Evolutionary conservation across 1,140 invertebrate species (phyloP).

Genomic region (Ptiloglossa arizonensis): DNA sequence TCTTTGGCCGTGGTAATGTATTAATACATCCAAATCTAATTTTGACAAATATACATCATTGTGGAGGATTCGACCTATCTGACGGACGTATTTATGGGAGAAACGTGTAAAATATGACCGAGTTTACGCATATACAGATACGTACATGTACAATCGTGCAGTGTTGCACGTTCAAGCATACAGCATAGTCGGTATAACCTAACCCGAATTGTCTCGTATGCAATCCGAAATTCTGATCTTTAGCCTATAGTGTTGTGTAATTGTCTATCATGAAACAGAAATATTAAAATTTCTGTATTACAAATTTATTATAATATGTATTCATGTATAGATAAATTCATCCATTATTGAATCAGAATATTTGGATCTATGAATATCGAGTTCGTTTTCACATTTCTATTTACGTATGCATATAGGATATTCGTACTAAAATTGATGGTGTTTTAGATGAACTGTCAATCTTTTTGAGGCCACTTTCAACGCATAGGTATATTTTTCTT

Average conservation of each 20-base stretch:
- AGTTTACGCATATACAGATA: neutral
- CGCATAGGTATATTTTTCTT: too few species aligned
- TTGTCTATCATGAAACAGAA: conserved; percentile 1
- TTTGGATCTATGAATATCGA: too few species aligned
- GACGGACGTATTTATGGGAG: conserved; percentile 18
- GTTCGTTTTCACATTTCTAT: too few species aligned
- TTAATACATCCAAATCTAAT: conserved; percentile 26
- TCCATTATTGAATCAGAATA: too few species aligned
- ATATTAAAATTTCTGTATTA: too few species aligned
- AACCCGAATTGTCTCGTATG: neutral
- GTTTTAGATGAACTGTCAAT: too few species aligned
- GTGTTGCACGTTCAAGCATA: neutral
- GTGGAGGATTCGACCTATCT: conserved; percentile 24
- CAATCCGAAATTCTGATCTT: conserved; percentile 13
- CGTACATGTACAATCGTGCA: neutral
- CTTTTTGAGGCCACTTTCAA: too few species aligned
- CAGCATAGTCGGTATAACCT: neutral
- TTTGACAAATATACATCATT: conserved; percentile 26
- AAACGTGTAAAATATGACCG: conserved; percentile 16
- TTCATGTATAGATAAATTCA: too few species aligned
- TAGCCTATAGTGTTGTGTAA: conserved; percentile 6
- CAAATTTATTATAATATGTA: neutral
- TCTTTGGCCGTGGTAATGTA: neutral
- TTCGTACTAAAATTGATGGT: too few species aligned
- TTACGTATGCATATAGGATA: too few species aligned